A percentile compares a stretch with the other conserved stretches of the same genome.
Evolutionary conservation across 2,113 vertebrate species (phyloP).

Genomic region (Zosterops japonicus): DNA sequence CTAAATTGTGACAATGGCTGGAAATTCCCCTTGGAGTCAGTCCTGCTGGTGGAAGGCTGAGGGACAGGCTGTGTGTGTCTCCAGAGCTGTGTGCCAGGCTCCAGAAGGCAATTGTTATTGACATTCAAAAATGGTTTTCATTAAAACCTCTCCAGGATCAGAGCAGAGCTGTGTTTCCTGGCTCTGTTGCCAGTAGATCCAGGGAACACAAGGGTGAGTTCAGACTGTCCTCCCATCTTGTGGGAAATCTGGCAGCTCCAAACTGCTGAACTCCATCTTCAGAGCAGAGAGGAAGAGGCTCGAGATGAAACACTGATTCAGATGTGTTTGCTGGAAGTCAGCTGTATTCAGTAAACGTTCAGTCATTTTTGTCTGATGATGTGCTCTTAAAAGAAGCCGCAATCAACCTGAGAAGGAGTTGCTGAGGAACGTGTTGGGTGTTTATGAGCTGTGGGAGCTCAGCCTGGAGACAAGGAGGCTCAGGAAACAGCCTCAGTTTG

Average conservation of each 20-base stretch:
- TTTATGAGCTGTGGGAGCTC: not conserved
- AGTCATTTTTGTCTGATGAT: fast-evolving
- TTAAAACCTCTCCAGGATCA: not conserved
- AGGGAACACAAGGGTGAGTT: not conserved
- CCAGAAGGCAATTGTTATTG: not conserved
- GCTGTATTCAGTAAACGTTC: not conserved
- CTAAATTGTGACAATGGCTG: not conserved
- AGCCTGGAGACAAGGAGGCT: not conserved
- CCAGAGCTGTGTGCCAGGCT: not conserved
- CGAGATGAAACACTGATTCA: not conserved
- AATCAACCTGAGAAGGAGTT: not conserved
- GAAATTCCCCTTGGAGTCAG: not conserved
- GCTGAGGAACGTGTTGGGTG: not conserved
- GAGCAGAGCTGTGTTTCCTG: not conserved
- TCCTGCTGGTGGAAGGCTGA: not conserved
- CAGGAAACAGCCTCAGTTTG: fast-evolving
- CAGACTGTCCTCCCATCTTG: not conserved
- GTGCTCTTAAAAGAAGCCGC: not conserved
- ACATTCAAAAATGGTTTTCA: not conserved
- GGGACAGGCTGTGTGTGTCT: not conserved
- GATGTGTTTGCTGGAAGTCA: not conserved
- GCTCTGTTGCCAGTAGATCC: not conserved
- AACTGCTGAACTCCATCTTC: not conserved
- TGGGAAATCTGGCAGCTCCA: not conserved
- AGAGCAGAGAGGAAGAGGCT: not conserved